A percentile compares a stretch with the other conserved stretches of the same genome.
These are phyloP conservation scores for Oryctolagus cuniculus DNA, from an alignment of 2,113 vertebrate species.

Conservation along the genomic window mOryCun1.1 NC_091449.1:24870001-24870500, in stretches of 20 bases:
- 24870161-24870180: fast-evolving
- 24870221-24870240: not conserved
- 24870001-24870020: fast-evolving
- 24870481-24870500: not conserved
- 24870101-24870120: not conserved
- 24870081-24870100: not conserved
- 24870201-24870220: not conserved
- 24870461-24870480: not conserved
- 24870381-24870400: conserved; percentile 58
- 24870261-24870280: not conserved
- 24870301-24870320: not conserved
- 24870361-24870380: not conserved
- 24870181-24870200: too few species aligned
- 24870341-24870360: not conserved
- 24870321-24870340: not conserved
- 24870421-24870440: not conserved
- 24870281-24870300: conserved; percentile 62
- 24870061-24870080: not conserved
- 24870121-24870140: not conserved
- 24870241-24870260: not conserved
- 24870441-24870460: not conserved
- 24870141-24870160: not conserved
- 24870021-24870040: fast-evolving
- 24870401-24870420: fast-evolving
- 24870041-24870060: not conserved